These are phyloP conservation scores for Sitobion miscanthi DNA, from an alignment of 1,140 invertebrate species.

Conservation along the genomic window DNA sequence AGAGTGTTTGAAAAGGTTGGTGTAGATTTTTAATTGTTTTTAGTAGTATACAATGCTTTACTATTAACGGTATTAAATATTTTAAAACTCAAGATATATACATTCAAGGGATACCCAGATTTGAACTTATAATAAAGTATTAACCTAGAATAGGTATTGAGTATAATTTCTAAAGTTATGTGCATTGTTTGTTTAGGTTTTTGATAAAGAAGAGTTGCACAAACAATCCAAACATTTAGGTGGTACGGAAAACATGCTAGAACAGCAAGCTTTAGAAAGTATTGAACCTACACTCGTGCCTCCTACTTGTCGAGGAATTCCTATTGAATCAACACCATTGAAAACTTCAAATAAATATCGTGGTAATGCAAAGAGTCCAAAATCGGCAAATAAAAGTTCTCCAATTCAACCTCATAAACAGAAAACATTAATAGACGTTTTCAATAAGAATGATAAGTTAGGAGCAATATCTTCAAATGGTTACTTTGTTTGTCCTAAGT, in stretches of 20 bases:
- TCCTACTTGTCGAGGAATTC: slow-evolving; percentile 46
- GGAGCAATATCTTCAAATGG: slow-evolving; percentile 20
- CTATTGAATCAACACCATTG: not conserved
- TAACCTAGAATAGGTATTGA: not conserved
- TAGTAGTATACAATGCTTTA: not conserved
- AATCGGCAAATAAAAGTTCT: slow-evolving; percentile 8
- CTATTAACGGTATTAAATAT: not conserved
- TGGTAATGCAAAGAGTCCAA: slow-evolving; percentile 30
- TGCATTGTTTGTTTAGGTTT: not conserved
- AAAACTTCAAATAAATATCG: not conserved
- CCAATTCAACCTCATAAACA: not conserved
- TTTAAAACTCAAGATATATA: not conserved
- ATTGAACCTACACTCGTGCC: slow-evolving; percentile 18
- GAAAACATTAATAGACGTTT: not conserved
- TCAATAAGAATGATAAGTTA: slow-evolving; percentile 1
- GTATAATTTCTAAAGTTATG: not conserved
- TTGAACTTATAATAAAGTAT: not conserved
- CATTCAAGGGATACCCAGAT: not conserved
- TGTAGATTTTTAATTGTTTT: not conserved
- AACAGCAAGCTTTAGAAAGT: slow-evolving; percentile 54
- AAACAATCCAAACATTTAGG: not conserved
- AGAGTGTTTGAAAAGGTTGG: slow-evolving; percentile 41
- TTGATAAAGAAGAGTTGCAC: not conserved
- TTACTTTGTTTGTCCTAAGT: slow-evolving; percentile 15
- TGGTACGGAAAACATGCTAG: not conserved